phyloP scores from a whole-genome alignment of 2,888 invertebrate species.

The Gymnocheta viridis region DNA sequence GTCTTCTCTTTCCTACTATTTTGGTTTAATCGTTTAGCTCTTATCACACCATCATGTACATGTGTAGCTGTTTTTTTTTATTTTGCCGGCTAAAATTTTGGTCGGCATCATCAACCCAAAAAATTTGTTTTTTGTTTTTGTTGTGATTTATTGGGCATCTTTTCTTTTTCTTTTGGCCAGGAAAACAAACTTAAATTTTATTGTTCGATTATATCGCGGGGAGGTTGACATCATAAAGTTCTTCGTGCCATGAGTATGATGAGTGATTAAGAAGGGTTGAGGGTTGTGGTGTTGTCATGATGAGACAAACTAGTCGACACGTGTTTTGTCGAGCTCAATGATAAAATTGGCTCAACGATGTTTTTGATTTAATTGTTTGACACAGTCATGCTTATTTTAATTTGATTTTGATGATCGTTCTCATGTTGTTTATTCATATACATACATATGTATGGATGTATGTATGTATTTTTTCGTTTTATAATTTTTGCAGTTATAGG shows the following conservation, averaged over 20 bases:
- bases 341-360: background rate
- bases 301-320: conserved; percentile 10
- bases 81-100: conserved; percentile 53
- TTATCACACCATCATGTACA: background rate
- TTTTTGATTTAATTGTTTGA: background rate
- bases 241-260: background rate
- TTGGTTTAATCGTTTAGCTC: background rate
- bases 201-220: background rate
- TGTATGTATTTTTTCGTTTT: background rate
- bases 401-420: conserved; percentile 11
- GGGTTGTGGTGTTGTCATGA: background rate
- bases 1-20: background rate
- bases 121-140: conserved; percentile 6
- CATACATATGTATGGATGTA: too few species aligned
- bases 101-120: conserved; percentile 16
- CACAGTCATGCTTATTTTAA: conserved; percentile 7
- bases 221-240: background rate
- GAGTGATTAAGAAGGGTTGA: background rate
- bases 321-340: conserved; percentile 30
- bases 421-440: background rate
- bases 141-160: background rate
- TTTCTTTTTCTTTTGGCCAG: background rate
- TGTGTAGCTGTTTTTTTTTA: conserved; percentile 2
- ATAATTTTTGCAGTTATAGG: background rate
- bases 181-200: conserved; percentile 20